These are phyloP conservation scores for Aethina tumida DNA, from an alignment of 1,140 invertebrate genomes.

Conservation along the genomic window DNA sequence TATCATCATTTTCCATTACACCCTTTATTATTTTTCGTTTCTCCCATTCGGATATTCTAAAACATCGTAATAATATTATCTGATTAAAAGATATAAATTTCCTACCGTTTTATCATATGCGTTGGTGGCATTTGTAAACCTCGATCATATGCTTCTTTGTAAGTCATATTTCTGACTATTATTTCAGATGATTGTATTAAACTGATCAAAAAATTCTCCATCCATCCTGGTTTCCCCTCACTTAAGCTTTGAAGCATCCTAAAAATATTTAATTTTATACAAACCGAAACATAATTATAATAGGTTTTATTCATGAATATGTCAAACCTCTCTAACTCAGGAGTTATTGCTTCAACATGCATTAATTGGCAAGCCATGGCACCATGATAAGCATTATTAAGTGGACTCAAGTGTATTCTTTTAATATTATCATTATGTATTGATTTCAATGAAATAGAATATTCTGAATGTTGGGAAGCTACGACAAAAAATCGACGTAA, in stretches of 20 bases:
- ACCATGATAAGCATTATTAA: constrained; percentile 46
- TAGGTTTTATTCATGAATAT: no score
- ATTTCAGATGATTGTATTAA: constrained; percentile 42
- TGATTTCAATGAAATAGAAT: no score
- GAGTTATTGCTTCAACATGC: constrained; percentile 45
- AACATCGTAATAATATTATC: neutral
- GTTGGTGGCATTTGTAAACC: constrained; percentile 37
- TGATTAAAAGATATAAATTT: constrained; percentile 1
- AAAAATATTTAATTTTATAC: no score
- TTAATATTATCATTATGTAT: no score
- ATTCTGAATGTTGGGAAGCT: no score
- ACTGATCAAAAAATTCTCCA: constrained; percentile 50
- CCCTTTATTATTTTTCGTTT: constrained; percentile 7
- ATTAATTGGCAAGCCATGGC: constrained; percentile 51
- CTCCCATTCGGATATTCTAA: constrained; percentile 15
- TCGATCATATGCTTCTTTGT: constrained; percentile 28
- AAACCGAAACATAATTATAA: no score
- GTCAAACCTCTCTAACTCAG: constrained; percentile 51
- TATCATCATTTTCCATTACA: constrained; percentile 18
- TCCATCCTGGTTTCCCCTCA: constrained; percentile 52
- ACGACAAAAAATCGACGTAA: no score
- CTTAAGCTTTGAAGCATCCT: constrained; percentile 49
- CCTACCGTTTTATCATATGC: constrained; percentile 37
- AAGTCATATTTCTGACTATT: constrained; percentile 28
- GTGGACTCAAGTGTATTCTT: no score